phyloP scores from a whole-genome alignment of 2,113 vertebrate genomes.

The Aspidoscelis tigris region DNA sequence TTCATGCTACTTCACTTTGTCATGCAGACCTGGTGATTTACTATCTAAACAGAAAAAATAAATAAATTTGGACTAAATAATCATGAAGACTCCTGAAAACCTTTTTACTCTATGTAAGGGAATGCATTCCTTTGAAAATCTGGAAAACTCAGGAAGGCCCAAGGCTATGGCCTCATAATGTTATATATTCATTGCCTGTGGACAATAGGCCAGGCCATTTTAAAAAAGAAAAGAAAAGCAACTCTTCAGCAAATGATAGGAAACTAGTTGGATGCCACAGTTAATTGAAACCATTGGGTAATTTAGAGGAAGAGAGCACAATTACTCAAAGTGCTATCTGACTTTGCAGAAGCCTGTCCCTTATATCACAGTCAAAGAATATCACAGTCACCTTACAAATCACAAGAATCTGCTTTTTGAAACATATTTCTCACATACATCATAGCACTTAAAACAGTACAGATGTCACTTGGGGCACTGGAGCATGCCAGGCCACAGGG shows the following conservation, averaged over 20 bases:
- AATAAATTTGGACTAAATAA: not conserved
- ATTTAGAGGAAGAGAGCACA: slow-evolving; percentile 36
- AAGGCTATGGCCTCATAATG: not conserved
- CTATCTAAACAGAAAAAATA: not conserved
- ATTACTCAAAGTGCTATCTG: not conserved
- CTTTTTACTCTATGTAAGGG: not conserved
- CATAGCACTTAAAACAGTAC: slow-evolving; percentile 48
- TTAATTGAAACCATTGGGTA: slow-evolving; percentile 41
- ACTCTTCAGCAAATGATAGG: slow-evolving; percentile 37
- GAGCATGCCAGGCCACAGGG: slow-evolving; percentile 39
- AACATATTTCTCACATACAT: slow-evolving; percentile 46
- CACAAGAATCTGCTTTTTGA: slow-evolving; percentile 32
- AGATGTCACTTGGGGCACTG: slow-evolving; percentile 33
- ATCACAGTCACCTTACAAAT: slow-evolving; percentile 40
- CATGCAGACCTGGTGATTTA: not conserved
- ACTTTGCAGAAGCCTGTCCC: slow-evolving; percentile 24
- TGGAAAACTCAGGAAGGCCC: slow-evolving; percentile 1
- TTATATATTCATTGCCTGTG: slow-evolving; percentile 8
- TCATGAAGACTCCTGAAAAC: not conserved
- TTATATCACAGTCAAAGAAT: slow-evolving; percentile 29
- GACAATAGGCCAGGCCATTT: slow-evolving; percentile 2
- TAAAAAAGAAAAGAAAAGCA: not conserved
- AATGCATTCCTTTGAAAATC: fast-evolving
- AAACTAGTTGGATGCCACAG: slow-evolving; percentile 18
- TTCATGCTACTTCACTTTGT: not conserved